phyloP scores from a whole-genome alignment of 30 jellyfish, hydroid and myxozoan genomes.

The Nemopilema nomurai region DNA sequence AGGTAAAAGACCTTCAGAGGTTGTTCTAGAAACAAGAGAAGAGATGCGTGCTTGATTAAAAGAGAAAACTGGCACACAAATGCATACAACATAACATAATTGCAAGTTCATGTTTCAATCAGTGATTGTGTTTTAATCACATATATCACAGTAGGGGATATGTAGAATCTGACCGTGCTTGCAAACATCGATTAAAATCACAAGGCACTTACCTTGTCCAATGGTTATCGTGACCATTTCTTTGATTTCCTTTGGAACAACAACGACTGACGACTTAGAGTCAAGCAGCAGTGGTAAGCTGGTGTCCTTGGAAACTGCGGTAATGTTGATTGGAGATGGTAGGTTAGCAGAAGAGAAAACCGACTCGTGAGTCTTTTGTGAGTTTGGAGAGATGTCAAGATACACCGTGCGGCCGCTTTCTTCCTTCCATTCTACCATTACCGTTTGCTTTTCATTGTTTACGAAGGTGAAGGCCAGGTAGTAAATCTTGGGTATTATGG shows the following conservation, averaged over 20 bases:
- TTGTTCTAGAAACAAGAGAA: constrained; percentile 14
- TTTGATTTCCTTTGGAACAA: constrained; percentile 44
- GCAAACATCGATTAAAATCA: too few relatives aligned
- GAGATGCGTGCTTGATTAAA: not conserved
- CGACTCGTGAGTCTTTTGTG: constrained; percentile 54
- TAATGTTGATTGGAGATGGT: constrained; percentile 68
- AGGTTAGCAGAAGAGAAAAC: constrained; percentile 51
- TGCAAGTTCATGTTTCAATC: not conserved
- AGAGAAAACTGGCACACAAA: not conserved
- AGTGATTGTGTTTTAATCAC: too few relatives aligned
- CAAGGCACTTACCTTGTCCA: constrained; percentile 68
- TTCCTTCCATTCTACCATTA: constrained; percentile 76
- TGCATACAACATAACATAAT: not conserved
- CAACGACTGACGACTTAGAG: constrained; percentile 60
- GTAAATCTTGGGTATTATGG: constrained; percentile 64
- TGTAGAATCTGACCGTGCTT: too few relatives aligned
- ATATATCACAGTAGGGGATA: too few relatives aligned
- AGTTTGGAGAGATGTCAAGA: constrained; percentile 53
- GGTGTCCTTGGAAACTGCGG: constrained; percentile 72
- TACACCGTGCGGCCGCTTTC: constrained; percentile 41
- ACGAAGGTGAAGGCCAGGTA: constrained; percentile 73
- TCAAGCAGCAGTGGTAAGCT: constrained; percentile 51
- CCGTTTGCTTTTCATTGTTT: constrained; percentile 59
- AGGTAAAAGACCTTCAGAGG: constrained; percentile 60
- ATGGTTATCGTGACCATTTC: constrained; percentile 47